Base-by-base conservation (phyloP, 2,888 invertebrate genomes). In the Cerastoderma edule region DNA sequence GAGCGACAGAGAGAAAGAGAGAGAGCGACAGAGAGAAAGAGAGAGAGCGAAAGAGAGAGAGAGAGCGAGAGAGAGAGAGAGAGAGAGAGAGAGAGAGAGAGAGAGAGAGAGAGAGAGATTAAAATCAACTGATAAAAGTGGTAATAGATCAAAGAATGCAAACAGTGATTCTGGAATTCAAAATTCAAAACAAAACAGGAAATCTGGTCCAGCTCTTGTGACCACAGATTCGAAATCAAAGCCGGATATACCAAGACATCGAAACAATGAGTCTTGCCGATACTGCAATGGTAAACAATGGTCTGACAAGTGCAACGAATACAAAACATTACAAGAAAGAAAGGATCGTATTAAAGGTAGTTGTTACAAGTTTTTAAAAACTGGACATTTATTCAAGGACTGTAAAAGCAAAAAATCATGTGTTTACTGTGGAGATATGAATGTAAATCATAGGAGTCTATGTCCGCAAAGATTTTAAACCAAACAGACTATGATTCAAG, bases 291-390 rank as follows among this genome's bases (percentile, higher is more conserved):
- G 30, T 28, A 30, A 54, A 27, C 54, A 54, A 10, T 54, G 28
- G 54, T 28, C 3, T 27, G 54, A 27, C 19, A 30, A 54, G 19
- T 54, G 54, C 19, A 27, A 27, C 6, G 27, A 16, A 8, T 27
- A 27, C 19, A 27, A 30, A 19, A 54, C 54, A 54, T n/a, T n/a
- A n/a, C n/a, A n/a, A n/a, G n/a, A n/a, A n/a, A 54, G 6, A 27
- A 30, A 54, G 13, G 5, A 19, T 13, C 54, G 27, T 28, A 57
- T 57, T 19, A 32, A 32, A 19, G 57, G 57, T 16, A 57, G 57
- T 19, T 57, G n/a, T n/a, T n/a, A 32, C 16, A 57, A 57, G n/a
- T 57, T 32, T n/a, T 33, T 57, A 32, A 57, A 57, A 10, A n/a
- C n/a, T n/a, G n/a, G n/a, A n/a, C n/a, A n/a, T n/a, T n/a, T n/a